Evolutionary conservation across 2,888 invertebrate species (phyloP).

Genomic region (Noctuana brunneofusca): DNA sequence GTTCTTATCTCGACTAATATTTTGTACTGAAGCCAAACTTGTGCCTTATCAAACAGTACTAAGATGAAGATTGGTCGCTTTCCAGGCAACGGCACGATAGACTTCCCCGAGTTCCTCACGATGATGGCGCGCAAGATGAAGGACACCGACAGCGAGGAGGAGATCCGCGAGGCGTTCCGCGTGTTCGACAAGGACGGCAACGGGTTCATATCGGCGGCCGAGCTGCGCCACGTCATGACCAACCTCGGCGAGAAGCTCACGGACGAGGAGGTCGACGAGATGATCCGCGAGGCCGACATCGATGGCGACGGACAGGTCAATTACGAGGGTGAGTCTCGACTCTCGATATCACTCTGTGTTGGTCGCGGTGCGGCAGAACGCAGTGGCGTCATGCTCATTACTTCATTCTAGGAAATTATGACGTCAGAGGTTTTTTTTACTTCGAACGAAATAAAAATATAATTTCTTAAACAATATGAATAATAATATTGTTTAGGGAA

Average conservation of each 20-base stretch:
- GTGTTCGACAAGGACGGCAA: conserved; percentile 99
- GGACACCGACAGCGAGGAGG: conserved; percentile 99
- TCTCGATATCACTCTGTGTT: too few species aligned
- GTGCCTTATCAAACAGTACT: neutral
- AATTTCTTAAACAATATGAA: too few species aligned
- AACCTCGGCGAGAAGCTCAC: conserved; percentile 99
- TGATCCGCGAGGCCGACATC: conserved; percentile 99
- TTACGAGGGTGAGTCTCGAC: conserved; percentile 93
- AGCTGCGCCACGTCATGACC: conserved; percentile 99
- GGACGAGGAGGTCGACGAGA: conserved; percentile 99
- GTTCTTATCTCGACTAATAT: too few species aligned
- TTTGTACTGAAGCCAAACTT: too few species aligned
- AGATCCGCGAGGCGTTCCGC: conserved; percentile 99
- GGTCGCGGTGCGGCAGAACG: too few species aligned
- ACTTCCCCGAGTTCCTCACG: conserved; percentile 99
- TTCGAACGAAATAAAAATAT: too few species aligned
- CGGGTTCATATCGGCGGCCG: conserved; percentile 99
- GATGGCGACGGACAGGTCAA: conserved; percentile 99
- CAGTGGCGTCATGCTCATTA: too few species aligned
- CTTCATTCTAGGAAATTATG: too few species aligned
- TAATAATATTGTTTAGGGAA: too few species aligned
- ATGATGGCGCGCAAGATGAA: conserved; percentile 99
- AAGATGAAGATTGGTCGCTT: conserved; percentile 34
- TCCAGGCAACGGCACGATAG: conserved; percentile 99
- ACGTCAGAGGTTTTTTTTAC: too few species aligned